Base-by-base conservation (phyloP, 2,797 vertebrate species). In the Anabas testudineus region DNA sequence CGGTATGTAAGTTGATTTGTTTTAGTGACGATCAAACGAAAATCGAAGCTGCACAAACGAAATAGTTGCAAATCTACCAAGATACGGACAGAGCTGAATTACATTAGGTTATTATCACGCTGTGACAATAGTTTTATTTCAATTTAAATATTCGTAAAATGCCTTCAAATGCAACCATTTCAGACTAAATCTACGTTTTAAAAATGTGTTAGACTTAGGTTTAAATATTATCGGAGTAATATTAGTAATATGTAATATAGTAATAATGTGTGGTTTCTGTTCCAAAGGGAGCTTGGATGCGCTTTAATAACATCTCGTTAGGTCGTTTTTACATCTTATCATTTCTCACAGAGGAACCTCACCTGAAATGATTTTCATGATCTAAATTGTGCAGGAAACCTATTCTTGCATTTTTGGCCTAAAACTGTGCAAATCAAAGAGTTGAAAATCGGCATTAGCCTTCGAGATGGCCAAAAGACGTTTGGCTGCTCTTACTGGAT, bases 1-100 rank as follows among this genome's bases (percentile, higher is more conserved):
- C 96, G 98, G 98, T 99, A 95, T 5, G 78, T 51, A 42, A 21
- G 22, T 28, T 24, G 12, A 10, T 22, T 45, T 36, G 15, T 30
- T 10, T 36, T 15, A 12, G 4, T 6, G 12, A 22, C n/a, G 18
- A 32, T 43, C 5, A 8, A 39, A 69, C 26, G 43, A 58, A 55
- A 55, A 54, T 21, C 6, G 0, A 39, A 14, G 34, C 32, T 13
- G 15, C 24, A 1, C 2, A 60, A 74, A 67, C 48, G 43, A 60
- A 80, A 62, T n/a, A 4, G 7, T 15, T 28, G 8, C 34, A 28
- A 52, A 30, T 3, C 10, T 13, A 3, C 0, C 18, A 7, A n/a
- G 1, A 45, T 3, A n/a, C 26, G 9, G 41, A 3, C 2, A 7
- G 18, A 43, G 43, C 15, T 42, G 42, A 18, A 42, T 18, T 7